Evolutionary conservation across 64 coral and sea anemone species (phyloP).

Genomic region (Hydrozoanthus tunicans): DNA sequence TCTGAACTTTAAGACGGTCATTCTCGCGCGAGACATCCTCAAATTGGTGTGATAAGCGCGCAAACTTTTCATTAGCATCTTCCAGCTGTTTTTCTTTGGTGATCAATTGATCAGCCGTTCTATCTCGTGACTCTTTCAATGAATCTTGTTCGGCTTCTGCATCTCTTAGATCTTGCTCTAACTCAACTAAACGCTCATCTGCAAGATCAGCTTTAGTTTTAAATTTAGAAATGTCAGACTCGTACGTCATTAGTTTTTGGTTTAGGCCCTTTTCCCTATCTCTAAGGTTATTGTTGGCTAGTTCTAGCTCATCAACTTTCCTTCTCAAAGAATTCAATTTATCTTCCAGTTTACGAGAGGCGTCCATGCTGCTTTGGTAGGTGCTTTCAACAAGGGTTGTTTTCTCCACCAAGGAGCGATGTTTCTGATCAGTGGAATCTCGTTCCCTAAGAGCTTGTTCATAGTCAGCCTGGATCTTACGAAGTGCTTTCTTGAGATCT

Average conservation of each 20-base stretch:
- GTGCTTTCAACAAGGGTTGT: conserved; percentile 70
- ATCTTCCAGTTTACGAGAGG: conserved; percentile 63
- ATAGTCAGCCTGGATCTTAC: conserved; percentile 68
- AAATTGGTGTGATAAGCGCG: conserved; percentile 68
- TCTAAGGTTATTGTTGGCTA: conserved; percentile 56
- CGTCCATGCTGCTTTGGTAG: conserved; percentile 68
- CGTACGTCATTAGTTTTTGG: conserved; percentile 55
- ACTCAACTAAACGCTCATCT: conserved; percentile 78
- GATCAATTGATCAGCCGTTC: conserved; percentile 54
- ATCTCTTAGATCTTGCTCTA: conserved; percentile 80
- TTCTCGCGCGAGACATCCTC: conserved; percentile 80
- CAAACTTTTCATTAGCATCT: conserved; percentile 51
- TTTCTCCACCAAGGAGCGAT: conserved; percentile 68
- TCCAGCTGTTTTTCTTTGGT: conserved; percentile 53
- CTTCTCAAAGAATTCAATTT: conserved; percentile 69
- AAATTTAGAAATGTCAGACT: conserved; percentile 76
- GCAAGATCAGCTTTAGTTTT: conserved; percentile 84
- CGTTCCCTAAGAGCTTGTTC: conserved; percentile 61
- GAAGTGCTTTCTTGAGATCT: conserved; percentile 76
- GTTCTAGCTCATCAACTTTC: conserved; percentile 71
- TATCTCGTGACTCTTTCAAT: conserved; percentile 76
- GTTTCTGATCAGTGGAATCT: conserved; percentile 72
- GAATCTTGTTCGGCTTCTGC: conserved; percentile 68
- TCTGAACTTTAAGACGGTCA: conserved; percentile 75
- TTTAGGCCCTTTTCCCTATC: conserved; percentile 77